Evolutionary conservation across 2,797 vertebrate species (phyloP).

Genomic region (Micromesistius poutassou): DNA sequence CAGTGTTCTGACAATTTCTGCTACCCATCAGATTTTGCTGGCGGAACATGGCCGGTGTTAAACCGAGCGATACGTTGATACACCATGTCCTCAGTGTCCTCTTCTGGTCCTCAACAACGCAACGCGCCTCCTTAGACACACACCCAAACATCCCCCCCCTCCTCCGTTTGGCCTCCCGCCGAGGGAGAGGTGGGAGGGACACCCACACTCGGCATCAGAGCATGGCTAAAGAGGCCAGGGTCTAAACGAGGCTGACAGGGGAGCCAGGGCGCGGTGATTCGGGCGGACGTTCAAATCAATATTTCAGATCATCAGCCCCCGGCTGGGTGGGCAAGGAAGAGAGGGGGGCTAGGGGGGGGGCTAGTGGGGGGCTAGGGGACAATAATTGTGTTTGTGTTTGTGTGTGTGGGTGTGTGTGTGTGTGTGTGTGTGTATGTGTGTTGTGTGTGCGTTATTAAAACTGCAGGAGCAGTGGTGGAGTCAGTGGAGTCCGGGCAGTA

Average conservation of each 20-base stretch:
- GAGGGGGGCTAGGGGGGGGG: constrained; percentile 13
- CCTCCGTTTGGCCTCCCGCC: constrained; percentile 31
- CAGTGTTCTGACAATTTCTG: too few relatives aligned
- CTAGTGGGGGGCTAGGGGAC: neutral
- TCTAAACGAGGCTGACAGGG: constrained; percentile 72
- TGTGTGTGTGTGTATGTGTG: neutral
- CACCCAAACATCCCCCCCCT: neutral
- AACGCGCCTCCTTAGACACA: neutral
- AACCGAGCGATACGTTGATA: too few relatives aligned
- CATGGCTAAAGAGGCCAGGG: constrained; percentile 50
- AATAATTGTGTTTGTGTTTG: neutral
- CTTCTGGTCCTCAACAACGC: too few relatives aligned
- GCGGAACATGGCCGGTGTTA: neutral
- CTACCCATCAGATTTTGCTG: too few relatives aligned
- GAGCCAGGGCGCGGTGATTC: constrained; percentile 65
- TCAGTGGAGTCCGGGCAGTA: constrained; percentile 20
- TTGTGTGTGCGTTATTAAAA: constrained; percentile 10
- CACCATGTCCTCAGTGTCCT: too few relatives aligned
- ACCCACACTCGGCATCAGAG: constrained; percentile 56
- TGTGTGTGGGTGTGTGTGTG: neutral
- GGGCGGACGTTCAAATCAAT: constrained; percentile 77
- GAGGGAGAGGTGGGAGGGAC: constrained; percentile 25
- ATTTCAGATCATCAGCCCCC: constrained; percentile 71
- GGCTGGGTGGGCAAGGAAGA: constrained; percentile 49
- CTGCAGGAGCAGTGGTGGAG: too few relatives aligned